phyloP scores from a whole-genome alignment of 2,797 vertebrate genomes.

The Anas bahamensis region DNA sequence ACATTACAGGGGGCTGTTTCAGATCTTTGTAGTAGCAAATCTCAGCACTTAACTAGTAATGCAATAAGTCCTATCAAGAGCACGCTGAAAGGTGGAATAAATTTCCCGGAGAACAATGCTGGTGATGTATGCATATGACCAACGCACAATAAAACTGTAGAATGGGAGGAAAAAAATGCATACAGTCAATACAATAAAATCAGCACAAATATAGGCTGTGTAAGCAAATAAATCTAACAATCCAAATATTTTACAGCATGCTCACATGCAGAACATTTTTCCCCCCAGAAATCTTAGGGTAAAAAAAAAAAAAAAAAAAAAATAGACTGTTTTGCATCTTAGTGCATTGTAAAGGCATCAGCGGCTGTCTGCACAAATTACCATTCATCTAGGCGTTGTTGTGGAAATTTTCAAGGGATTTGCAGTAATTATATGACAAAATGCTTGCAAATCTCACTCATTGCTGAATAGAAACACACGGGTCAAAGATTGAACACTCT shows the following conservation, averaged over 20 bases:
- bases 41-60: conserved; percentile 76
- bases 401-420: conserved; percentile 97
- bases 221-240: conserved; percentile 80
- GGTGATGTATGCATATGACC: conserved; percentile 81
- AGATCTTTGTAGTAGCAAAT: conserved; percentile 68
- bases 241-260: conserved; percentile 71
- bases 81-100: conserved; percentile 77
- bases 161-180: conserved; percentile 72
- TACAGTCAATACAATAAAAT: conserved; percentile 82
- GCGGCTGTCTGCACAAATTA: conserved; percentile 86
- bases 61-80: conserved; percentile 78
- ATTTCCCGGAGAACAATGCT: conserved; percentile 80
- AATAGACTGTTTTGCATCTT: conserved; percentile 77
- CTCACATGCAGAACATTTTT: conserved; percentile 1
- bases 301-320: conserved; percentile 18
- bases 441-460: conserved; percentile 94
- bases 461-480: conserved; percentile 94
- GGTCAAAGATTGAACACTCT: conserved; percentile 97
- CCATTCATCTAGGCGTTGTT: conserved; percentile 88
- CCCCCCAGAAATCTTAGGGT: conserved; percentile 61
- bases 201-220: conserved; percentile 74
- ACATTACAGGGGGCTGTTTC: conserved; percentile 58
- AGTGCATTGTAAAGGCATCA: conserved; percentile 75
- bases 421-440: conserved; percentile 99
- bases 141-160: conserved; percentile 81